phyloP scores from a whole-genome alignment of 2,888 invertebrate species.

The Ceraclea dissimilis region DNA sequence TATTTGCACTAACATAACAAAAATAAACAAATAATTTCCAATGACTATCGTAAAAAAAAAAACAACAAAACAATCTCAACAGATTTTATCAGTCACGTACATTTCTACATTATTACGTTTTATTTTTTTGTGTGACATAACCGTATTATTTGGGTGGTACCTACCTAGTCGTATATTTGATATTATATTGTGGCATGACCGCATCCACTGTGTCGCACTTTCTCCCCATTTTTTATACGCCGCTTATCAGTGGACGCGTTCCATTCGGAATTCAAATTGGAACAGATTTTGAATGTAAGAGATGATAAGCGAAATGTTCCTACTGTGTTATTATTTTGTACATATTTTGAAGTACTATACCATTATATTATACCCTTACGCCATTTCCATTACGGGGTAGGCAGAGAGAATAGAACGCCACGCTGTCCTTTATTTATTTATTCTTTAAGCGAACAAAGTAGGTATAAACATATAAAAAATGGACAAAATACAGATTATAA shows the following conservation, averaged over 20 bases:
- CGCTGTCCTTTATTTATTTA: too few species aligned
- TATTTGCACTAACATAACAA: background rate
- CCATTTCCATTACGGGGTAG: too few species aligned
- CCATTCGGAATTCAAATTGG: background rate
- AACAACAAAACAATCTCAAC: background rate
- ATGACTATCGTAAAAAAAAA: background rate
- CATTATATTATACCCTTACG: too few species aligned
- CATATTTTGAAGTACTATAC: too few species aligned
- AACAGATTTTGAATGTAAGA: background rate
- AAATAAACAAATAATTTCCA: background rate
- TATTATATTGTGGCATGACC: background rate
- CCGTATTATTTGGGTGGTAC: background rate
- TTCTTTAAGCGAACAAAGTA: too few species aligned
- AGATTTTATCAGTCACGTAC: background rate
- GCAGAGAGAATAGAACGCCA: too few species aligned
- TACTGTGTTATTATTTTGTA: too few species aligned
- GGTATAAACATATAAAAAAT: too few species aligned
- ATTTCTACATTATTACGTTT: background rate
- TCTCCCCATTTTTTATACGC: background rate
- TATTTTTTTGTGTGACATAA: background rate
- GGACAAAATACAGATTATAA: too few species aligned
- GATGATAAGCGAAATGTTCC: too few species aligned
- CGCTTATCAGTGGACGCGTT: background rate
- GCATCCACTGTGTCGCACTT: background rate
- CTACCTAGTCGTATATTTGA: background rate